These are phyloP conservation scores for Nesoenas mayeri DNA, from an alignment of 2,113 vertebrate species.

Conservation along the genomic window DNA sequence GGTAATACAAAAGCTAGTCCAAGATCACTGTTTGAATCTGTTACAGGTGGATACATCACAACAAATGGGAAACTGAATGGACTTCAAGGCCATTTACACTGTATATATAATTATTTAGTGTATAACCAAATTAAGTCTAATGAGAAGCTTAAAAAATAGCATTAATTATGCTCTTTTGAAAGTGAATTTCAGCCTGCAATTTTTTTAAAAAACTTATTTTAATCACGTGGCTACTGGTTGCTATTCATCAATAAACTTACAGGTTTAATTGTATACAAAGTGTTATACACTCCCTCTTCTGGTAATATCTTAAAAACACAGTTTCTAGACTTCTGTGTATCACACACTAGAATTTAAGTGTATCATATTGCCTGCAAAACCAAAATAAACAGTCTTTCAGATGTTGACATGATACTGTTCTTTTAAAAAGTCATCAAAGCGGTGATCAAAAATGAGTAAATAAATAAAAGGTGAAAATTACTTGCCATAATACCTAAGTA, in stretches of 20 bases:
- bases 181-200: neutral
- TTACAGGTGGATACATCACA: neutral
- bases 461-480: neutral
- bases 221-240: neutral
- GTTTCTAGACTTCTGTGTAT: neutral
- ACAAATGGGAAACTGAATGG: neutral
- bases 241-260: neutral
- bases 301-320: constrained; percentile 47
- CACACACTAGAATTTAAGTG: neutral
- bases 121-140: neutral
- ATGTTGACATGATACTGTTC: too few species aligned
- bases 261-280: neutral
- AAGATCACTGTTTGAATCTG: neutral
- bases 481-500: neutral
- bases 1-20: neutral
- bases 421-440: neutral
- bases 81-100: neutral
- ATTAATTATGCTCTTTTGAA: neutral
- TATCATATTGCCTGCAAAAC: neutral
- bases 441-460: neutral
- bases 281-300: constrained; percentile 62
- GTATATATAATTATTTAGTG: neutral
- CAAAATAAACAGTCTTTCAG: too few species aligned
- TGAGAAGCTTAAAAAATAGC: neutral
- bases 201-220: neutral